Evolutionary conservation across 53 echinoderm and acorn worm genomes (phyloP).

Genomic region (Hippasteria phrygiana): DNA sequence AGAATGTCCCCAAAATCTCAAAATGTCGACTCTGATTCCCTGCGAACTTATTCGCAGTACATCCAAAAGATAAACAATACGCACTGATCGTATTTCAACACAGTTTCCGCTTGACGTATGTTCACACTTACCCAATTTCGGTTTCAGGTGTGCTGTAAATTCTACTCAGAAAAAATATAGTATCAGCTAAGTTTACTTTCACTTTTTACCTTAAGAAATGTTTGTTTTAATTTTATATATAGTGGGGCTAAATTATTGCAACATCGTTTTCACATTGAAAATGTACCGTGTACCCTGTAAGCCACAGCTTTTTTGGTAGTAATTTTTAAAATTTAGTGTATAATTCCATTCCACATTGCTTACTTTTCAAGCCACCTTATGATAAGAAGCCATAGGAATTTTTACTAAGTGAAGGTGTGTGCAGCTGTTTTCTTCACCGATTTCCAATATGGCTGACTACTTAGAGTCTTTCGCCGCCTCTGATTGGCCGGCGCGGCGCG

Average conservation of each 20-base stretch:
- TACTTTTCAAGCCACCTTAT: background rate
- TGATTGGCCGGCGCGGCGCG: constrained; percentile 45
- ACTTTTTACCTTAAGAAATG: background rate
- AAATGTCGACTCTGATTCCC: background rate
- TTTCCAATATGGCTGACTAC: constrained; percentile 70
- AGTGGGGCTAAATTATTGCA: background rate
- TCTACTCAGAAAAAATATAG: background rate
- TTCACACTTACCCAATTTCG: background rate
- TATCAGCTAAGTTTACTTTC: background rate
- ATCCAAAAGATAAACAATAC: background rate
- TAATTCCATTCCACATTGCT: constrained; percentile 36
- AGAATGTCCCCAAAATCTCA: constrained; percentile 32
- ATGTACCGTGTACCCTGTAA: background rate
- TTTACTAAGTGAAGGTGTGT: constrained; percentile 28
- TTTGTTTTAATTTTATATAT: background rate
- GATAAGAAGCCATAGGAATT: constrained; percentile 21
- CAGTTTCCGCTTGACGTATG: background rate
- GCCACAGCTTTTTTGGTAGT: too few species aligned
- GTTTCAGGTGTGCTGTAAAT: background rate
- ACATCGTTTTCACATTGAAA: too few species aligned
- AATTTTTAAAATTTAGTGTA: background rate
- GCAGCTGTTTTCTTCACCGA: constrained; percentile 58
- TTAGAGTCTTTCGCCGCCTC: constrained; percentile 51
- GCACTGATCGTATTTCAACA: constrained; percentile 1
- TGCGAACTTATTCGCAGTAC: background rate